Evolutionary conservation across 2,113 vertebrate genomes (phyloP), one percentile per base, ranked within the genome.

Genomic region (Holacanthus passer): DNA sequence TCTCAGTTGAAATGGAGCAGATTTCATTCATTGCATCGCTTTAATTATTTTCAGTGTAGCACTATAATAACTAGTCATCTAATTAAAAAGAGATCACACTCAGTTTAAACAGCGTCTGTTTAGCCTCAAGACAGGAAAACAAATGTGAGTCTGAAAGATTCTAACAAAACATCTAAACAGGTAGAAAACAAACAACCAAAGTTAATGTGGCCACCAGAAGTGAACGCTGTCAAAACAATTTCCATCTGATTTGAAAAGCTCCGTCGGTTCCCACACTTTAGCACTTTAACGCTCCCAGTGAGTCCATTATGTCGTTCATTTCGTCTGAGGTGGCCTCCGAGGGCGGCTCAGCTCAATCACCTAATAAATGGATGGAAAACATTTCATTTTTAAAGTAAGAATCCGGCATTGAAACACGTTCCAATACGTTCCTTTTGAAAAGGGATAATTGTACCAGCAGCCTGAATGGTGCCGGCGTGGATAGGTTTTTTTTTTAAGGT

Each of bases 401-500:
- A 59, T 75, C 45, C 39, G 48, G 43, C 47, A 62, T 77, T 79
- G 71, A 66, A n/a, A 68, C n/a, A 11, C 7, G 1, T 66, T 64
- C 50, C 59, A 70, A 16, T 35, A 52, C 52, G 59, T 68, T 58
- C 85, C 45, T 32, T 79, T 76, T 66, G 11, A 75, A 85, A 76
- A 60, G n/a, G 55, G 59, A 83, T 69, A 56, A 76, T 56, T 45
- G 62, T 43, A 37, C 24, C 55, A 55, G 37, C 55, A 41, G 55
- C 19, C 47, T 67, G 81, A 84, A 35, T 65, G 55, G 62, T 50
- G 48, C 53, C 52, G 1, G 65, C 7, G 65, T 62, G 71, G 48
- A 66, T 75, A 4, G 6, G 55, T 70, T 87, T 53, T 88, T 60
- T 70, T 87, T 53, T 88, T 48, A 82, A 52, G 64, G 68, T 66